A percentile compares a stretch with the other conserved stretches of the same genome.
Conservation (phyloP, 2,797 vertebrate genomes). For the Phrynocephalus guinanensis region DNA sequence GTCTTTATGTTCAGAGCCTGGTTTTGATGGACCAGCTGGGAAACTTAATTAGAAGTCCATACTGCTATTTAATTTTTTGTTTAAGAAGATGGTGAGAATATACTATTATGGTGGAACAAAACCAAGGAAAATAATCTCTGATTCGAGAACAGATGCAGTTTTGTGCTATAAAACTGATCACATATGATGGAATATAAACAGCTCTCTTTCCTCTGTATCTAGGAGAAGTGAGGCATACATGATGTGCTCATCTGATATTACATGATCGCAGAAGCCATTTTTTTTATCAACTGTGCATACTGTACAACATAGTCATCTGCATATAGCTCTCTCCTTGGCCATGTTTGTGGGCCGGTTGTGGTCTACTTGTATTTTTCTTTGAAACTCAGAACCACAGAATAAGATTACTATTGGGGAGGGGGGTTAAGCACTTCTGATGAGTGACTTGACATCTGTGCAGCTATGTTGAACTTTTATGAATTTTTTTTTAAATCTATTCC, state of each 20-base stretch:
- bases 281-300: not conserved
- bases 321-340: not conserved
- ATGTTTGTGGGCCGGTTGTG: not conserved
- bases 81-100: not conserved
- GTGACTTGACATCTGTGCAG: not conserved
- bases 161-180: not conserved
- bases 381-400: not conserved
- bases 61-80: not conserved
- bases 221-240: not conserved
- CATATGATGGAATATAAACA: not conserved
- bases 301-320: not conserved
- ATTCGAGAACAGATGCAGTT: not conserved
- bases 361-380: not conserved
- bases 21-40: not conserved
- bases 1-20: not conserved
- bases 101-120: constrained; percentile 1
- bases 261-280: not conserved
- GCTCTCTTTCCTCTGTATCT: not conserved
- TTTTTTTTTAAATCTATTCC: not conserved
- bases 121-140: not conserved
- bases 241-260: not conserved
- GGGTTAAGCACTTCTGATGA: not conserved
- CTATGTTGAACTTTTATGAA: not conserved
- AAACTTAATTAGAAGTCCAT: not conserved
- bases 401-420: not conserved